phyloP scores from a whole-genome alignment of 2,113 vertebrate species.

The Aspiorhynchus laticeps region DNA sequence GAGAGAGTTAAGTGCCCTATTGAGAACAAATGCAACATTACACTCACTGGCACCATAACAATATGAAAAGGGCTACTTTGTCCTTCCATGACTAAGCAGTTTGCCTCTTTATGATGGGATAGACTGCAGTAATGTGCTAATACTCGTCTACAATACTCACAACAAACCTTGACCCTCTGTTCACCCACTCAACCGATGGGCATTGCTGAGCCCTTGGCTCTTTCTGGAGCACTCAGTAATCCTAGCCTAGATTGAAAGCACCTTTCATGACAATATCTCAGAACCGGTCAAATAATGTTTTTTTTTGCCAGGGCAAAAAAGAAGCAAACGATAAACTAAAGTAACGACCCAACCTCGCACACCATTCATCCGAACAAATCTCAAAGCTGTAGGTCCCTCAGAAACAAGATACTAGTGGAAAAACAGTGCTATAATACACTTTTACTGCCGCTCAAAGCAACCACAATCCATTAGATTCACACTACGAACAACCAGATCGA shows the following conservation, averaged over 20 bases:
- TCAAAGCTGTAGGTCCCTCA: not conserved
- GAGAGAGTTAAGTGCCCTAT: constrained; percentile 14
- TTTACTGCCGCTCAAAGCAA: not conserved
- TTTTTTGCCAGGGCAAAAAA: not conserved
- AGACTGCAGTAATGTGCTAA: not conserved
- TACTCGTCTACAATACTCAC: constrained; percentile 23
- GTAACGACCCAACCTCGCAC: not conserved
- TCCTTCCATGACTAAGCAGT: constrained; percentile 1
- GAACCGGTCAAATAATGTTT: not conserved
- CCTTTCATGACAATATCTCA: not conserved
- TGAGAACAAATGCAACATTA: constrained; percentile 37
- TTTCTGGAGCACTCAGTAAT: not conserved
- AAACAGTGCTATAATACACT: constrained; percentile 10
- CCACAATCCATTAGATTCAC: constrained; percentile 33
- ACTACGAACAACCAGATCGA: constrained; percentile 30
- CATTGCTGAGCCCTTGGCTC: constrained; percentile 15
- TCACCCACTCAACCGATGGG: constrained; percentile 7
- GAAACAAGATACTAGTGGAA: not conserved
- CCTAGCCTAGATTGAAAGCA: not conserved
- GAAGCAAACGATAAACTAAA: not conserved
- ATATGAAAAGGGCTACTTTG: constrained; percentile 28
- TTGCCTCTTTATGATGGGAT: not conserved
- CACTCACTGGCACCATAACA: constrained; percentile 18
- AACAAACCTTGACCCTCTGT: constrained; percentile 8
- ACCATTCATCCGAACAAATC: not conserved